Conservation (phyloP, 2,113 vertebrate genomes). For the Agapornis roseicollis region DNA sequence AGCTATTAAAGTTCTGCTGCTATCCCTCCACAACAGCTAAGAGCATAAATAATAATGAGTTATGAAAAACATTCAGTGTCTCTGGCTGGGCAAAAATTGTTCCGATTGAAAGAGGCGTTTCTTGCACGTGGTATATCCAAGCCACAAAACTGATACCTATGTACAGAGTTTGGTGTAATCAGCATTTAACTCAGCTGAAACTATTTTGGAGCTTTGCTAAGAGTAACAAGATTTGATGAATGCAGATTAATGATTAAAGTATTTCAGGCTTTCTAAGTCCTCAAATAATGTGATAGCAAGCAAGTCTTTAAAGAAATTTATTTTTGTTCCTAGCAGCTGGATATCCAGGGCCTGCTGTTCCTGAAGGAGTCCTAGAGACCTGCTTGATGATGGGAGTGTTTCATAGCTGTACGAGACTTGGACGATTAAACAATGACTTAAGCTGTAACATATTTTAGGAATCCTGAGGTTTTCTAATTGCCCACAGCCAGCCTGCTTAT, state of each 20-base stretch:
- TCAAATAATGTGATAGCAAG: conserved; percentile 33
- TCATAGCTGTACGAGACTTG: conserved; percentile 47
- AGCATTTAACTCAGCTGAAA: conserved; percentile 48
- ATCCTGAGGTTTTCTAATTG: conserved; percentile 37
- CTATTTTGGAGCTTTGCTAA: conserved; percentile 26
- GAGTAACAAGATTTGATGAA: conserved; percentile 54
- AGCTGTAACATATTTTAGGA: conserved; percentile 36
- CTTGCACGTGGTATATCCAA: not conserved
- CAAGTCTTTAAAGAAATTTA: conserved; percentile 65
- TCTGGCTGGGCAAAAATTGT: not conserved
- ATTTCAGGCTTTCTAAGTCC: conserved; percentile 37
- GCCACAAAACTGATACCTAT: not conserved
- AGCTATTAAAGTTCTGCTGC: not conserved
- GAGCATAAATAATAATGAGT: not conserved
- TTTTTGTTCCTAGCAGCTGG: conserved; percentile 64
- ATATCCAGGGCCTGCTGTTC: not conserved
- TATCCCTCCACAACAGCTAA: not conserved
- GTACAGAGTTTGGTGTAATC: not conserved
- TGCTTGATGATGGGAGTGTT: conserved; percentile 31
- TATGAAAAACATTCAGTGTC: not conserved
- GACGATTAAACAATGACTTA: conserved; percentile 25
- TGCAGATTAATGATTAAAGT: conserved; percentile 56
- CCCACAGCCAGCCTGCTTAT: conserved; percentile 12
- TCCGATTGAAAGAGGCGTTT: not conserved
- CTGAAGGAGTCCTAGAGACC: conserved; percentile 32